Percentiles rank a stretch among this genome's conserved stretches.
These are phyloP conservation scores for Brachionus calyciflorus DNA, from an alignment of 1,140 invertebrate genomes.

Conservation along the genomic window DNA sequence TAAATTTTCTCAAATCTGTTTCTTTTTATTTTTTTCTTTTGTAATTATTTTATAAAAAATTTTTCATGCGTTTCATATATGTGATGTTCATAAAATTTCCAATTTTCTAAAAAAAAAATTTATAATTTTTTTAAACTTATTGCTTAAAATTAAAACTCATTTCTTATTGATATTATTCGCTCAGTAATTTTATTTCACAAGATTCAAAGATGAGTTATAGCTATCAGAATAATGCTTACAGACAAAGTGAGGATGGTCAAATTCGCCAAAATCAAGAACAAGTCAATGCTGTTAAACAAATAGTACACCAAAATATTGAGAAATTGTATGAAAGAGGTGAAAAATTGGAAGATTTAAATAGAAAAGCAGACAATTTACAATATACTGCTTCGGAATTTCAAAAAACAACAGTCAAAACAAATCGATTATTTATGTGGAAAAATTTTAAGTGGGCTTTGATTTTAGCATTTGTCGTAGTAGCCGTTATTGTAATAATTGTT, in stretches of 20 bases:
- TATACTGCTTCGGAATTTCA: slow-evolving; percentile 3
- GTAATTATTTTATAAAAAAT: neutral
- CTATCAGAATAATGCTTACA: slow-evolving; percentile 12
- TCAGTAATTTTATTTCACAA: neutral
- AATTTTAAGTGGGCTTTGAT: slow-evolving; percentile 41
- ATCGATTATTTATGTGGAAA: slow-evolving; percentile 33
- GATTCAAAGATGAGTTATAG: neutral
- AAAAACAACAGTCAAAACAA: slow-evolving; percentile 11
- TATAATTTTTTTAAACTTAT: neutral
- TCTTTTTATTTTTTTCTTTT: no score
- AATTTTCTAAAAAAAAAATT: neutral
- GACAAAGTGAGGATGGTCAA: neutral
- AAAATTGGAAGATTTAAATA: neutral
- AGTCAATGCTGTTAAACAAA: slow-evolving; percentile 27
- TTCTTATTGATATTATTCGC: neutral
- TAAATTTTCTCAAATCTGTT: neutral
- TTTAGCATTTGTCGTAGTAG: neutral
- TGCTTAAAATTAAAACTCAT: slow-evolving; percentile 5
- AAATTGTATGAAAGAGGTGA: slow-evolving; percentile 17
- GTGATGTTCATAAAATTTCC: neutral
- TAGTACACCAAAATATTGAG: slow-evolving; percentile 22
- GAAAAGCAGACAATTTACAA: slow-evolving; percentile 1
- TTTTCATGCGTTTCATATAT: slow-evolving; percentile 15
- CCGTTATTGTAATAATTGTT: neutral
- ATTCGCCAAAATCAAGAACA: slow-evolving; percentile 4